Evolutionary conservation across 2,113 vertebrate species (phyloP).

Genomic region (Rhinoderma darwinii): DNA sequence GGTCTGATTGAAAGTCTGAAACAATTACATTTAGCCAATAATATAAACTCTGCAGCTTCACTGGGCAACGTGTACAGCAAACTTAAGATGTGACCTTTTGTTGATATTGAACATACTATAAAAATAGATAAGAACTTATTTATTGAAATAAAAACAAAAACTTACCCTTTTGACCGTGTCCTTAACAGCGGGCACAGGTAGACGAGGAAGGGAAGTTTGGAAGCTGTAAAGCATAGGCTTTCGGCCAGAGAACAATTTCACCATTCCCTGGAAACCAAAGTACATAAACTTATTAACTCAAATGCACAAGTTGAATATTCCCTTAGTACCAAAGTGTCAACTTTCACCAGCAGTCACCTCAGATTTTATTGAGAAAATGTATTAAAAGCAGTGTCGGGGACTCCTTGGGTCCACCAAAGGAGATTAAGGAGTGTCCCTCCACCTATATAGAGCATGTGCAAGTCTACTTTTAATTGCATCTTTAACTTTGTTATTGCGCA

Average conservation of each 20-base stretch:
- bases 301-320: not conserved
- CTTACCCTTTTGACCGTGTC: slow-evolving; percentile 86
- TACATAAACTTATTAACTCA: not conserved
- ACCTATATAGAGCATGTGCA: not conserved
- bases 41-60: not conserved
- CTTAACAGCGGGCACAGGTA: slow-evolving; percentile 86
- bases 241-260: slow-evolving; percentile 91
- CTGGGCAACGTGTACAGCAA: too few relatives aligned
- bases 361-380: not conserved
- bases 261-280: slow-evolving; percentile 74
- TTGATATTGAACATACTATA: not conserved
- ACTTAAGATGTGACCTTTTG: not conserved
- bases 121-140: not conserved
- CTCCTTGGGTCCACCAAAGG: not conserved
- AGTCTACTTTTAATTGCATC: too few relatives aligned
- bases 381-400: not conserved
- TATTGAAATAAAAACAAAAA: not conserved
- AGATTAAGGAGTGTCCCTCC: not conserved
- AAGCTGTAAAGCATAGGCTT: slow-evolving; percentile 97
- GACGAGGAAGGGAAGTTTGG: slow-evolving; percentile 89
- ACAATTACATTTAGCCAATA: not conserved
- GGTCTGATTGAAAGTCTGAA: not conserved
- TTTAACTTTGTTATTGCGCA: too few relatives aligned
- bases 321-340: not conserved
- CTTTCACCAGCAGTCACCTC: not conserved